Evolutionary conservation across 2,888 invertebrate species (phyloP), one percentile per base, ranked within the genome.

Genomic region (Ennomos erosarius): DNA sequence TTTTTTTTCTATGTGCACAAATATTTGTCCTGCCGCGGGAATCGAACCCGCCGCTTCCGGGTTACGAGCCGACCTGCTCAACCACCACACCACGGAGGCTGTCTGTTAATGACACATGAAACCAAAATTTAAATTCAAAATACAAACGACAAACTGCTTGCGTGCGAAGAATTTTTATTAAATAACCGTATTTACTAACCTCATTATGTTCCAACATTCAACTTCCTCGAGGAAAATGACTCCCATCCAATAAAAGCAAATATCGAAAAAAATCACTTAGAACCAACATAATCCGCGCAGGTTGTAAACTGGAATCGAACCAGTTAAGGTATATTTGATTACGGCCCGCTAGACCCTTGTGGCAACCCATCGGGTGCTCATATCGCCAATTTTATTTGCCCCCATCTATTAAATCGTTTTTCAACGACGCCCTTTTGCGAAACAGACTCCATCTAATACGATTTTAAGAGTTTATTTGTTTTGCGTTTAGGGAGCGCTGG

Each of bases 301-400:
- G 80, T 76, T 79, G 78, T 84, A 84, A 79, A 79, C 80, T 75
- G 75, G 75, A 80, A 78, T 77, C 76, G 78, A 75, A 75, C 70
- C 71, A 71, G 76, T 76, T 84, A 85, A 90, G 82, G 87, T 85
- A 80, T 86, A 88, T 89, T 90, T 89, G 88, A 89, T 90, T 84
- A 88, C 81, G 87, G 84, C 79, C 79, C 74, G 26, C 74, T 67
- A 58, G 62, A 44, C 70, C 73, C 81, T 76, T 70, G 64, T 73
- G 73, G 76, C 74, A 71, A 69, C 76, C 78, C 75, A 53, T 59
- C 55, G 74, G 68, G 66, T 73, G 73, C 78, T 79, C 83, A 81
- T 82, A 79, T 80, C 73, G 77, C 74, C 79, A 78, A 84, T 84
- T 85, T 86, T 86, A 87, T 87, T 86, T 81, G 78, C 71, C 71